Evolutionary conservation across 1,140 invertebrate genomes (phyloP), one percentile per base, ranked within the genome.

Genomic region (Zelostemma sp.): DNA sequence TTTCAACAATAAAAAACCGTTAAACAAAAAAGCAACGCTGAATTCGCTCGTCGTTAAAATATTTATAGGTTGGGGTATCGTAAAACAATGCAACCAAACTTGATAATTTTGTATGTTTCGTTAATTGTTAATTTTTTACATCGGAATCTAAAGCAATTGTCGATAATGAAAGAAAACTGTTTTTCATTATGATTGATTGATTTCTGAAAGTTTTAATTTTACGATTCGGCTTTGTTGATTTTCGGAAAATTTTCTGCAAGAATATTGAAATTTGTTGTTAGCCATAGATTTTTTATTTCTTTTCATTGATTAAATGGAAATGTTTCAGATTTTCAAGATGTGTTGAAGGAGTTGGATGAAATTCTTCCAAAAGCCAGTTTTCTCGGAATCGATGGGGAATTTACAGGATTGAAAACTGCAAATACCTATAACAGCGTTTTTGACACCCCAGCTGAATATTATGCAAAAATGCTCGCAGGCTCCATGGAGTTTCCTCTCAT

Each of bases 391-490:
- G 93, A 95, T 80, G 88, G 89, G 18, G 93, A 95, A 84, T 92
- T 95, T 69, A 92, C 91, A 1, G 92, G 92, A 0, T 74, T 93
- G 18, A 88, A 88, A 77, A 87, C 87, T n/a, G 84, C 81, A 17
- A n/a, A 19, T 6, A 74, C 82, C 1, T 87, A 88, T 15, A 82
- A 87, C 16, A 88, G 88, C 76, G 77, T 89, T 17, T 93, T 91
- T 78, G 93, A 94, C 80, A 90, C 90, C 1, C 90, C 91, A 14
- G 82, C 88, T 56, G 89, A 94, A 59, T 91, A 93, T 79, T 95
- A 94, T 78, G 51, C 79, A 4, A 93, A 92, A 69, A 67, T 92
- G n/a, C 80, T 88, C 58, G 82, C 87, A 46, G 89, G 89, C 18
- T 89, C 89, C 1, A 87, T 88, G 71, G 88, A 93, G 33, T 95